A percentile compares a stretch with the other conserved stretches of the same genome.
phyloP scores from a whole-genome alignment of 2,888 invertebrate species.

The Cotesia congregata region DNA sequence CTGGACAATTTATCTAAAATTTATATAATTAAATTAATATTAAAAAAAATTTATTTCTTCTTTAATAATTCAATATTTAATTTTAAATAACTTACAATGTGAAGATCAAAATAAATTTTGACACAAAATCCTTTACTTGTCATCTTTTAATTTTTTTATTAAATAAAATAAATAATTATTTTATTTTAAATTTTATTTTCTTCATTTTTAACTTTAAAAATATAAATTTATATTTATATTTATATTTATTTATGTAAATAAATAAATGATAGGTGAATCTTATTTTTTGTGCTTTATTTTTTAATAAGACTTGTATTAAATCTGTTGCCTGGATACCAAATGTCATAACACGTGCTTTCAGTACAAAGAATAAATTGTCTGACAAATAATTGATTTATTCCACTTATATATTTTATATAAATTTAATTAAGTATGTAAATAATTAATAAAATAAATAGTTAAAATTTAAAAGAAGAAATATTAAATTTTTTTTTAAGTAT shows the following conservation, averaged over 20 bases:
- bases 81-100: constrained; percentile 60
- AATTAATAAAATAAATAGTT: neutral
- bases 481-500: constrained; percentile 53
- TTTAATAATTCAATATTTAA: neutral
- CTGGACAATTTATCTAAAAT: constrained; percentile 83
- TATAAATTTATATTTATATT: neutral
- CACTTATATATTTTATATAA: neutral
- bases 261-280: neutral
- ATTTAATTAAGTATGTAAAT: neutral
- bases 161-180: neutral
- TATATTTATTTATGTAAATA: neutral
- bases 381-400: constrained; percentile 24
- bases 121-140: constrained; percentile 65
- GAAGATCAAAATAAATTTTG: constrained; percentile 63
- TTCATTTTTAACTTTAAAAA: constrained; percentile 10
- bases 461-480: neutral
- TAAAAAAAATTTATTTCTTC: neutral
- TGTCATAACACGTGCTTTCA: constrained; percentile 43
- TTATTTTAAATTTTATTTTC: constrained; percentile 17
- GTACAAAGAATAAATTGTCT: constrained; percentile 19
- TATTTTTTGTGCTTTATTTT: constrained; percentile 15
- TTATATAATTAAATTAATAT: neutral
- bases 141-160: constrained; percentile 53
- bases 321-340: constrained; percentile 49
- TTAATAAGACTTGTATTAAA: constrained; percentile 24